Evolutionary conservation across 1,140 invertebrate species (phyloP).

Genomic region (Drosophila fuyamai): DNA sequence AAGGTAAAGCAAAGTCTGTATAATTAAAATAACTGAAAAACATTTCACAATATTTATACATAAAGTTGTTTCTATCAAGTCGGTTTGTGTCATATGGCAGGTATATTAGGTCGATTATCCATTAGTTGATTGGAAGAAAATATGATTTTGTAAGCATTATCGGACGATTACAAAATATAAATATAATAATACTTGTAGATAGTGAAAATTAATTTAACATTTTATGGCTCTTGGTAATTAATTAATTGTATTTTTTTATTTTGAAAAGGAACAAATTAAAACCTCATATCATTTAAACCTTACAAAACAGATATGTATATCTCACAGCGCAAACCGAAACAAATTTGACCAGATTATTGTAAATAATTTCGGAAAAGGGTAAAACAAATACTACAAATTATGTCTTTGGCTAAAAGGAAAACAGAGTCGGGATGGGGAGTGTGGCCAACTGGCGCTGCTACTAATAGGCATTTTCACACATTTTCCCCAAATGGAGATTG

Average conservation of each 20-base stretch:
- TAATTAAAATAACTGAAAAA: neutral
- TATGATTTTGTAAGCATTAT: neutral
- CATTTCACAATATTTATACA: constrained; percentile 2
- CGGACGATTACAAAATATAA: neutral
- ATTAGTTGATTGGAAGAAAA: neutral
- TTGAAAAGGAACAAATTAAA: neutral
- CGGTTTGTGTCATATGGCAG: neutral
- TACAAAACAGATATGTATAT: neutral
- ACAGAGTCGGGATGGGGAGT: neutral
- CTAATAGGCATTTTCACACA: constrained; percentile 68
- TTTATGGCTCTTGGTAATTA: neutral
- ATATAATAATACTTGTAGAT: neutral
- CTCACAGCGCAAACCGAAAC: neutral
- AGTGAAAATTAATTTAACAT: neutral
- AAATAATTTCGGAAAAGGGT: neutral
- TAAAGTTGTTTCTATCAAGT: neutral
- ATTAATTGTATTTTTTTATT: too few relatives aligned
- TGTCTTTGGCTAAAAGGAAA: constrained; percentile 25
- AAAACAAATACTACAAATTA: constrained; percentile 8
- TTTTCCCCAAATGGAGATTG: constrained; percentile 51
- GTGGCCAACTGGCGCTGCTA: constrained; percentile 10
- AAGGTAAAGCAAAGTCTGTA: neutral
- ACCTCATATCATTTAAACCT: neutral
- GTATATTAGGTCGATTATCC: neutral
- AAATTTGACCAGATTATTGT: neutral